These are phyloP conservation scores for Cerastoderma edule DNA, from an alignment of 2,888 invertebrate species.

Conservation along the genomic window DNA sequence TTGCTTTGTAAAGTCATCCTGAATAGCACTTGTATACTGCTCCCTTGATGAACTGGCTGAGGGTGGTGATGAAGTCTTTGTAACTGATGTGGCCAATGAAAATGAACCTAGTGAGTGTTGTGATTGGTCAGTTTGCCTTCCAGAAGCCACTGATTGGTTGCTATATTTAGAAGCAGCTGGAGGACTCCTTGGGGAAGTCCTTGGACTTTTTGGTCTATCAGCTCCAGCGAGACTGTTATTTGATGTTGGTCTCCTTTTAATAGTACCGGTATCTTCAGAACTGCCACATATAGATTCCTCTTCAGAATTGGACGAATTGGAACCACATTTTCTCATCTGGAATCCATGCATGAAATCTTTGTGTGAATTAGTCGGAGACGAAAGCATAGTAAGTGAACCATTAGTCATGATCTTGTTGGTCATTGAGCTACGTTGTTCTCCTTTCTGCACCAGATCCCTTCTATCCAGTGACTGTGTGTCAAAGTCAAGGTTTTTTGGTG, in stretches of 20 bases:
- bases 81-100: neutral
- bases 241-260: slow-evolving; percentile 76
- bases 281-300: slow-evolving; percentile 75
- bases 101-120: neutral
- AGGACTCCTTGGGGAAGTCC: slow-evolving; percentile 57
- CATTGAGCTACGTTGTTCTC: slow-evolving; percentile 73
- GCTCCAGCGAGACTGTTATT: slow-evolving; percentile 49
- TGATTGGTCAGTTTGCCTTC: slow-evolving; percentile 38
- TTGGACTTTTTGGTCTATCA: slow-evolving; percentile 58
- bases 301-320: slow-evolving; percentile 80
- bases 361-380: slow-evolving; percentile 77
- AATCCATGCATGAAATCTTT: slow-evolving; percentile 74
- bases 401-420: slow-evolving; percentile 83
- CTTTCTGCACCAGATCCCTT: slow-evolving; percentile 58
- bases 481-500: slow-evolving; percentile 7
- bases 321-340: slow-evolving; percentile 72
- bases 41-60: slow-evolving; percentile 2
- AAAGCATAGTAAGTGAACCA: slow-evolving; percentile 79
- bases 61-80: slow-evolving; percentile 4
- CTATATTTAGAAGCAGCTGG: slow-evolving; percentile 36
- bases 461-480: slow-evolving; percentile 63
- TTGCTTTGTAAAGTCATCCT: slow-evolving; percentile 44
- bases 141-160: slow-evolving; percentile 38
- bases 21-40: slow-evolving; percentile 10
- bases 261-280: slow-evolving; percentile 81